Conservation (phyloP, 2,888 invertebrate species). For the Drosophila hamatofila region DNA sequence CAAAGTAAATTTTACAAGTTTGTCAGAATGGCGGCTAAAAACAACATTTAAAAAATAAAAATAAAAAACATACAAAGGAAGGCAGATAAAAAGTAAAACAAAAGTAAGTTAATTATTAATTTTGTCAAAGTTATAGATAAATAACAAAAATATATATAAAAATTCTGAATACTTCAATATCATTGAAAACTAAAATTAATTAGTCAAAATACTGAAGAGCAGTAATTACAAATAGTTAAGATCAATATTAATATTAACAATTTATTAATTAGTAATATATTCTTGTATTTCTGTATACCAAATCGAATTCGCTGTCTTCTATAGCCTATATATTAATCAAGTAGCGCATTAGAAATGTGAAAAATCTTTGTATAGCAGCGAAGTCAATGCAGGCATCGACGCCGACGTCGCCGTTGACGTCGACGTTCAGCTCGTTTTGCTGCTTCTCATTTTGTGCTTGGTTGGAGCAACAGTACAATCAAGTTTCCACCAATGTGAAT, state of each 20-base stretch:
- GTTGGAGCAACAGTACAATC: slow-evolving; percentile 73
- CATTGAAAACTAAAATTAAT: background rate
- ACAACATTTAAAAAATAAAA: background rate
- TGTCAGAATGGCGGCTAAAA: background rate
- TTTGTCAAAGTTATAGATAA: background rate
- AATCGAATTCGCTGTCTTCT: slow-evolving; percentile 25
- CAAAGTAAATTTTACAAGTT: background rate
- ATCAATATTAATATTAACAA: background rate
- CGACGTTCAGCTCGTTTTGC: slow-evolving; percentile 57
- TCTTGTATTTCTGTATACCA: background rate
- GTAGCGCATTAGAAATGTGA: slow-evolving; percentile 69
- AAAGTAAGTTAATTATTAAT: too few species aligned
- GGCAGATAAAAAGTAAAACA: background rate
- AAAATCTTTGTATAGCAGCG: slow-evolving; percentile 48
- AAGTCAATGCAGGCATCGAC: slow-evolving; percentile 32
- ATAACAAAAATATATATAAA: background rate
- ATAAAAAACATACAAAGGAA: background rate
- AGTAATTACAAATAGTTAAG: background rate
- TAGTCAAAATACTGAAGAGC: background rate
- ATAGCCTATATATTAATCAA: slow-evolving; percentile 28
- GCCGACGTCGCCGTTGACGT: slow-evolving; percentile 19
- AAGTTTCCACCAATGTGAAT: slow-evolving; percentile 79
- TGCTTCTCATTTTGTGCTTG: slow-evolving; percentile 68
- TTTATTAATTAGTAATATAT: background rate
- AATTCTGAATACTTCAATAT: background rate